Conservation (phyloP, 2,113 vertebrate genomes). For the Platichthys stellatus region DNA sequence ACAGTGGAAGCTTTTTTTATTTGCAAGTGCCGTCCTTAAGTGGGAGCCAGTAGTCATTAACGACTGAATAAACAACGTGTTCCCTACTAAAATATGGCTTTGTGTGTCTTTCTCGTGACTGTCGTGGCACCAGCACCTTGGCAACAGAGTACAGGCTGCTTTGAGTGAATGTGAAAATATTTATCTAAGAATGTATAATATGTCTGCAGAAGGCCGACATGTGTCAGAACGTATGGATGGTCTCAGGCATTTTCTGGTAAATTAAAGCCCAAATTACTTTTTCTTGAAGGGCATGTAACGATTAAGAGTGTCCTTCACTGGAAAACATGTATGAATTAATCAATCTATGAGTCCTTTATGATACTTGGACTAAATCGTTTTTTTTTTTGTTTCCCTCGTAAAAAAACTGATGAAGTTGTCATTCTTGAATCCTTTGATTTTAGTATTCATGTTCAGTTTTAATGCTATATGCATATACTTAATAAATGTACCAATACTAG, state of each 20-base stretch:
- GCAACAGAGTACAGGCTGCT: constrained; percentile 40
- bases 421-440: too few species aligned
- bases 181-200: constrained; percentile 49
- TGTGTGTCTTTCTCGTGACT: constrained; percentile 50
- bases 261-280: constrained; percentile 12
- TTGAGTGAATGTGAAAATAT: constrained; percentile 60
- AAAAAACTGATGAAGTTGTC: neutral
- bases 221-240: constrained; percentile 10
- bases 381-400: too few species aligned
- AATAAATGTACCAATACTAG: too few species aligned
- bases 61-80: constrained; percentile 48
- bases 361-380: neutral
- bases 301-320: constrained; percentile 22
- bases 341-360: neutral
- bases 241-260: constrained; percentile 27
- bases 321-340: neutral
- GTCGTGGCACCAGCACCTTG: constrained; percentile 39
- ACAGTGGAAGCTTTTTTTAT: constrained; percentile 58
- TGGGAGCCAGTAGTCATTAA: constrained; percentile 65
- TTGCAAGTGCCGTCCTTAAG: constrained; percentile 52
- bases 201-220: constrained; percentile 31
- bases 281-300: constrained; percentile 4
- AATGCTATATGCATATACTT: too few species aligned
- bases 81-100: constrained; percentile 56
- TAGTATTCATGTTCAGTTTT: too few species aligned